These are phyloP conservation scores for Cyclophora punctaria DNA, from an alignment of 2,888 invertebrate species.

Conservation along the genomic window DNA sequence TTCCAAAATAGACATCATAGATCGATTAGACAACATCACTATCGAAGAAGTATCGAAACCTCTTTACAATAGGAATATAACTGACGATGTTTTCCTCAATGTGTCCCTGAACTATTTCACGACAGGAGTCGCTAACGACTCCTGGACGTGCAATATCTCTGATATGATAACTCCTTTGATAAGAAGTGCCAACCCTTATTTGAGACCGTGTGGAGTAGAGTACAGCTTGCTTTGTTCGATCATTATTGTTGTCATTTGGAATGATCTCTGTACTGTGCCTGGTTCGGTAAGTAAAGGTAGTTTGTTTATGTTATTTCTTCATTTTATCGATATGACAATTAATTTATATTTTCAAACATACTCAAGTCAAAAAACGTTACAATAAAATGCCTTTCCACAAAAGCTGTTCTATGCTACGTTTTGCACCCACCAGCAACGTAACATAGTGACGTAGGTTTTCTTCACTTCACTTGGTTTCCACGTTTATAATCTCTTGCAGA, in stretches of 20 bases:
- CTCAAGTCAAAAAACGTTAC: background rate
- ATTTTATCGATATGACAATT: background rate
- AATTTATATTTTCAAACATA: background rate
- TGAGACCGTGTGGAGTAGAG: slow-evolving; percentile 88
- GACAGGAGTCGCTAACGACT: slow-evolving; percentile 25
- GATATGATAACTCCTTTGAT: slow-evolving; percentile 77
- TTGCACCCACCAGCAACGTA: too few species aligned
- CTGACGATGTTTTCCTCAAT: slow-evolving; percentile 20
- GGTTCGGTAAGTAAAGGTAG: slow-evolving; percentile 47
- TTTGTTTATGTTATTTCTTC: background rate
- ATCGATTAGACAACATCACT: slow-evolving; percentile 37
- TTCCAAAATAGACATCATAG: slow-evolving; percentile 31
- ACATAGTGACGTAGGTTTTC: background rate
- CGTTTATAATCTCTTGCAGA: slow-evolving; percentile 23
- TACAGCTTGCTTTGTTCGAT: slow-evolving; percentile 88
- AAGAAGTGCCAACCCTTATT: slow-evolving; percentile 81
- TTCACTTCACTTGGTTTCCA: background rate
- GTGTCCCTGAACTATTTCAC: slow-evolving; percentile 25
- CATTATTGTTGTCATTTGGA: slow-evolving; percentile 86
- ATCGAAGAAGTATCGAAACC: slow-evolving; percentile 22
- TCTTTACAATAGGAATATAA: slow-evolving; percentile 8
- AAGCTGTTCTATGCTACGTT: background rate
- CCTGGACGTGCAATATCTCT: slow-evolving; percentile 60
- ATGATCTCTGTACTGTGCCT: slow-evolving; percentile 77
- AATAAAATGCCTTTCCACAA: too few species aligned